Evolutionary conservation across 2,888 invertebrate genomes (phyloP).

Genomic region (Torymus texanus): DNA sequence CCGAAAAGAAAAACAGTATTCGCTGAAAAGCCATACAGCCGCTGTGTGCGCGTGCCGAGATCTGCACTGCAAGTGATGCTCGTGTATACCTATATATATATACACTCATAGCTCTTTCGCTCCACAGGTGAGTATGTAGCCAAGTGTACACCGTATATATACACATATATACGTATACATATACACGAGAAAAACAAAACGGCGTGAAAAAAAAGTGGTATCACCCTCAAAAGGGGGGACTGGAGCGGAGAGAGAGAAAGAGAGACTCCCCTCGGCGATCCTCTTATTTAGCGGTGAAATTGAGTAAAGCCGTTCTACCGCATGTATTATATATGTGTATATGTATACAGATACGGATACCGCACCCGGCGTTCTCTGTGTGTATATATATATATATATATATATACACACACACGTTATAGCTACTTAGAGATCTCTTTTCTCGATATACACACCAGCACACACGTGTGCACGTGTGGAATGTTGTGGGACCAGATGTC

Average conservation of each 20-base stretch:
- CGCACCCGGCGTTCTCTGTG: too few relatives aligned
- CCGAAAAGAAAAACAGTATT: too few relatives aligned
- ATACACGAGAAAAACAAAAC: constrained; percentile 18
- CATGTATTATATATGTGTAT: not conserved
- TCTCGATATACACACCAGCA: too few relatives aligned
- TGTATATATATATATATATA: too few relatives aligned
- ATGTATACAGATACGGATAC: constrained; percentile 1
- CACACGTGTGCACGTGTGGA: not conserved
- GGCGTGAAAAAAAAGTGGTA: not conserved
- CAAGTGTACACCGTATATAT: not conserved
- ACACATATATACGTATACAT: constrained; percentile 56
- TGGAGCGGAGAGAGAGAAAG: not conserved
- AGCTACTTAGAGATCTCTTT: too few relatives aligned
- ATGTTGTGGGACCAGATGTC: constrained; percentile 46
- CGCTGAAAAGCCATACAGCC: too few relatives aligned
- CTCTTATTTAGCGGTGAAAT: constrained; percentile 19
- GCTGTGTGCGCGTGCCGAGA: too few relatives aligned
- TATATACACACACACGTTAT: too few relatives aligned
- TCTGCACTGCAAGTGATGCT: too few relatives aligned
- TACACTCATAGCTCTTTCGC: too few relatives aligned
- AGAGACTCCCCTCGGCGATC: not conserved
- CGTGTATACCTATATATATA: too few relatives aligned
- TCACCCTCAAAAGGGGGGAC: constrained; percentile 13
- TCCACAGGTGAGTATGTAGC: too few relatives aligned
- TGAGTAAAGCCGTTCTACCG: constrained; percentile 19